Percentiles rank a stretch among this genome's conserved stretches.
phyloP scores from a whole-genome alignment of 1,140 invertebrate species.

The Neoseiulus cucumeris region DNA sequence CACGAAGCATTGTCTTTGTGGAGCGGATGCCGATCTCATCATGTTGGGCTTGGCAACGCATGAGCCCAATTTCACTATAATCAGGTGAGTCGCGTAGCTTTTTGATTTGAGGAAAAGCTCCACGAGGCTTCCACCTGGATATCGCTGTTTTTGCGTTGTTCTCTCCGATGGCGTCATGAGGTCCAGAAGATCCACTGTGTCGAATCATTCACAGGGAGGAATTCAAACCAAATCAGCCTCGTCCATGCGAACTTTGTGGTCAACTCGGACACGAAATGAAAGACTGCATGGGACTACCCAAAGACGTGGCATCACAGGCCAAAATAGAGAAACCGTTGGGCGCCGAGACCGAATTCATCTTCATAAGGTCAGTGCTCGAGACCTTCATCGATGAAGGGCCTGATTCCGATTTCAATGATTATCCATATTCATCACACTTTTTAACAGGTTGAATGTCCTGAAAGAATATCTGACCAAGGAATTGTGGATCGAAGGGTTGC shows the following conservation, averaged over 20 bases:
- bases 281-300: slow-evolving; percentile 56
- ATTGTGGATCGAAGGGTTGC: slow-evolving; percentile 73
- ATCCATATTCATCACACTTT: neutral
- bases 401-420: neutral
- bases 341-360: slow-evolving; percentile 59
- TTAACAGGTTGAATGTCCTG: slow-evolving; percentile 54
- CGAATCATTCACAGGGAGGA: slow-evolving; percentile 49
- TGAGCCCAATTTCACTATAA: slow-evolving; percentile 94
- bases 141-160: too few species aligned
- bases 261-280: slow-evolving; percentile 54
- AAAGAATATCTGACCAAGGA: slow-evolving; percentile 86
- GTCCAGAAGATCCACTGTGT: too few species aligned
- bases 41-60: slow-evolving; percentile 96
- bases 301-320: neutral
- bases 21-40: slow-evolving; percentile 96
- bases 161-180: too few species aligned
- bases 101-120: neutral
- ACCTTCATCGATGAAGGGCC: too few species aligned
- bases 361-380: slow-evolving; percentile 40
- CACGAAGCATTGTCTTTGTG: slow-evolving; percentile 89
- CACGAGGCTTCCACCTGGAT: neutral
- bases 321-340: slow-evolving; percentile 37
- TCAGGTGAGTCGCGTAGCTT: slow-evolving; percentile 30
- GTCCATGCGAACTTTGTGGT: slow-evolving; percentile 88
- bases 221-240: slow-evolving; percentile 89